Evolutionary conservation across 2,888 invertebrate genomes (phyloP).

Genomic region (Mythimna lalbum): DNA sequence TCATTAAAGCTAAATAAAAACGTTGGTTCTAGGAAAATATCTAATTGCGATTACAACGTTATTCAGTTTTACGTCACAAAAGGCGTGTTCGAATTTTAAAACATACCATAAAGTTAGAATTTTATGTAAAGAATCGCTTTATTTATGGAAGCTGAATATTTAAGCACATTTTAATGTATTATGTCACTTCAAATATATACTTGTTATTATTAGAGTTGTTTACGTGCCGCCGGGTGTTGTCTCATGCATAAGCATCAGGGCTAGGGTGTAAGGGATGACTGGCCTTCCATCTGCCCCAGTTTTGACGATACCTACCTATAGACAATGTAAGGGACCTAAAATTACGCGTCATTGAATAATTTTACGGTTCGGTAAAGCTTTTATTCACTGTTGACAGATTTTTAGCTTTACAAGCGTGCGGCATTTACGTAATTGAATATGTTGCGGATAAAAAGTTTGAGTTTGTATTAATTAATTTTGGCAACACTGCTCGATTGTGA

Average conservation of each 20-base stretch:
- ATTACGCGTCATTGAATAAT: slow-evolving; percentile 54
- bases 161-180: slow-evolving; percentile 24
- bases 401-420: slow-evolving; percentile 23
- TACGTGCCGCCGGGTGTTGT: slow-evolving; percentile 61
- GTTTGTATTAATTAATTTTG: neutral
- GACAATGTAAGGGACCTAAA: slow-evolving; percentile 35
- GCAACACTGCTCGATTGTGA: slow-evolving; percentile 16
- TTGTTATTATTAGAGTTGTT: slow-evolving; percentile 57
- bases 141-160: slow-evolving; percentile 4
- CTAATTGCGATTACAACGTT: slow-evolving; percentile 1
- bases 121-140: slow-evolving; percentile 21
- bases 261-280: slow-evolving; percentile 51
- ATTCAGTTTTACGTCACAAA: slow-evolving; percentile 21
- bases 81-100: slow-evolving; percentile 12
- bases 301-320: slow-evolving; percentile 34
- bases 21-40: slow-evolving; percentile 10
- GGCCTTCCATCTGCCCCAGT: slow-evolving; percentile 57
- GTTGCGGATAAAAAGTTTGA: slow-evolving; percentile 5
- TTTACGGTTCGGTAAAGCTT: slow-evolving; percentile 38
- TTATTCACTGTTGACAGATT: slow-evolving; percentile 41
- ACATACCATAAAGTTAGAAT: neutral
- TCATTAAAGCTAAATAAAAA: slow-evolving; percentile 5
- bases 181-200: slow-evolving; percentile 41
- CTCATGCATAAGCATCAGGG: slow-evolving; percentile 74
- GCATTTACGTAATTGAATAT: slow-evolving; percentile 23